These are phyloP conservation scores for Trematocara macrostoma DNA, from an alignment of 2,113 vertebrate species.

Conservation along the genomic window DNA sequence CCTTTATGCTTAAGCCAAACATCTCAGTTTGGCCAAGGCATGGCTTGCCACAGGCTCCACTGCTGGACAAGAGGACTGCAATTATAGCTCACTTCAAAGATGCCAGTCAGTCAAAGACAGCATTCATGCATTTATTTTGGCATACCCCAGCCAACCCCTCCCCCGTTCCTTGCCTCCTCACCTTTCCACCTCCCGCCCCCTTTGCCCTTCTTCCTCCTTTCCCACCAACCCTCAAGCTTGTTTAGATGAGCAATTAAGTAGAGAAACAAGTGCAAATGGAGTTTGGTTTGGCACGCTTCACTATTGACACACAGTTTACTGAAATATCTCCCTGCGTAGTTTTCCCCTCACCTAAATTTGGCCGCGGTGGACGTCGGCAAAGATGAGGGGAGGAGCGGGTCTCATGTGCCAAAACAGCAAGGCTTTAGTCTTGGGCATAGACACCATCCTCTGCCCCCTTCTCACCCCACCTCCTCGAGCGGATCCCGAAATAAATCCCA, in stretches of 20 bases:
- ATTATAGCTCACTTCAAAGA: slow-evolving; percentile 74
- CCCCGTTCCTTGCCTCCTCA: slow-evolving; percentile 50
- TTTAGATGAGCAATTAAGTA: slow-evolving; percentile 75
- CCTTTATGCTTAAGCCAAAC: slow-evolving; percentile 48
- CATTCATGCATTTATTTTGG: slow-evolving; percentile 77
- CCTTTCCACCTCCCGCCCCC: slow-evolving; percentile 54
- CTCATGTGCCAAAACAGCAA: slow-evolving; percentile 52
- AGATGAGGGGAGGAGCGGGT: slow-evolving; percentile 53
- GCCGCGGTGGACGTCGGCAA: slow-evolving; percentile 48
- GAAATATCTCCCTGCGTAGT: slow-evolving; percentile 64
- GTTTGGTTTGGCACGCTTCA: slow-evolving; percentile 62
- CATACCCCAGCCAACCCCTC: slow-evolving; percentile 27
- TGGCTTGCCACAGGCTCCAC: slow-evolving; percentile 64
- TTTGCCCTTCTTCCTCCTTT: slow-evolving; percentile 53
- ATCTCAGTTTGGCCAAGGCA: slow-evolving; percentile 42
- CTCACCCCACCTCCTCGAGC: slow-evolving; percentile 35
- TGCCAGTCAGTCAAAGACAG: slow-evolving; percentile 69
- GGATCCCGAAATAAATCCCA: slow-evolving; percentile 61
- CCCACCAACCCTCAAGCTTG: slow-evolving; percentile 66
- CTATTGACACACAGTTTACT: slow-evolving; percentile 70
- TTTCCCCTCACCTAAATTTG: slow-evolving; percentile 63
- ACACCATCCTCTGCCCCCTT: slow-evolving; percentile 23
- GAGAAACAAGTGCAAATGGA: slow-evolving; percentile 74
- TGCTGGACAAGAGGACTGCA: slow-evolving; percentile 64
- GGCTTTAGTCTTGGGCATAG: slow-evolving; percentile 47